Base-by-base conservation (phyloP, 2,888 invertebrate genomes). In the Calameuta pallipes region DNA sequence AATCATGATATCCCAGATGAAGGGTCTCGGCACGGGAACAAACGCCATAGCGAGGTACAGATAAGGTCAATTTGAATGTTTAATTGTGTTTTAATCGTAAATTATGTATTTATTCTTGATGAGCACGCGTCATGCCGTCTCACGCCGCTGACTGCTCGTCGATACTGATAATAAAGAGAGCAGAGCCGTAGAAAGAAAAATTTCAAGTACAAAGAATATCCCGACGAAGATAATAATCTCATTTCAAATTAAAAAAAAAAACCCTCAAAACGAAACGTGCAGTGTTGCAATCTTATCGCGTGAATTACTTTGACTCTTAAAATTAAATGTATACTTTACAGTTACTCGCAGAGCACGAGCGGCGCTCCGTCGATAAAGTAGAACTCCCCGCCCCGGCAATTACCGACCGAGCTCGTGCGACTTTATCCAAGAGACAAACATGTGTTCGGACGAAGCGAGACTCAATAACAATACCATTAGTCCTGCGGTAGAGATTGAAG, bases 61-160 rank as follows among this genome's bases (percentile, higher is more conserved):
- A 56, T 56, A 56, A 56, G 56, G 56, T 2, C 56, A 56, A 23
- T 74, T 74, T 34, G 75, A 31, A 37, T 35, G 23, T 75, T 36
- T 36, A 75, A 36, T 41, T 23, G 71, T 31, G 13, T 68, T 41
- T 41, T 41, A 74, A 37, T 74, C 74, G n/a, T 41, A 41, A 37
- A 74, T 74, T 37, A 36, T 74, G 74, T 34, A 74, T 74, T 74
- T 36, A 37, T 35, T 35, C 41, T 11, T 56, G 9, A 56, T 56
- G 56, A 56, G 9, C 23, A 56, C 56, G 41, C 41, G 41, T 6
- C 6, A 23, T 23, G 56, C 56, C 56, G 56, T 9, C 56, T 56
- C 9, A 2, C 56, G 15, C 56, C 23, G 9, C 23, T 56, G 56
- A 56, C 56, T 56, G 23, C 23, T 56, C 23, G 56, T 9, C 56